Base-by-base conservation (phyloP, 1,140 invertebrate genomes). In the Meteorus sp. region DNA sequence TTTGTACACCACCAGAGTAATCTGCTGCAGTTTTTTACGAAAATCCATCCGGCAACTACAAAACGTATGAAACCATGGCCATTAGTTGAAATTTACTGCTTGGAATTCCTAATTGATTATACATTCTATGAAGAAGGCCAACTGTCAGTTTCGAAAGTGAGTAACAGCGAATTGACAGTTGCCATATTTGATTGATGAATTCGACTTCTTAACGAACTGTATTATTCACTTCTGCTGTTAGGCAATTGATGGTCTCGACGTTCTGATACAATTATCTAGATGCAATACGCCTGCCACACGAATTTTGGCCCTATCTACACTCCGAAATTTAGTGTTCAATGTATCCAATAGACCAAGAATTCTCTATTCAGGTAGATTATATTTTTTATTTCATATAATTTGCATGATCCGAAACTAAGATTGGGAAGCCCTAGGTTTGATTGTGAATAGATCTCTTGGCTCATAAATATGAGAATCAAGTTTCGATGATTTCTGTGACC, bases 51-150 rank as follows among this genome's bases (percentile, higher is more conserved):
- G 2, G 39, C 56, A 5, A 62, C 60, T 0, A 77, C 75, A 0
- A 77, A 74, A 51, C 60, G 74, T 33, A 27, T 52, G 2, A 76
- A 76, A 58, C 69, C 70, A 4, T 76, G 74, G 74, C 69, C 73
- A 20, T 50, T 76, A 2, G 61, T 78, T 19, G 74, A 78, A 43
- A 59, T 76, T 20, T 74, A 76, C 29, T 78, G 69, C 41, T 60
- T 81, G 9, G 71, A 79, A 60, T 78, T 81, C 53, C 54, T 81
- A n/a, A 72, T 76, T 22, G 73, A 78, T 20, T 80, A 77, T 37
- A 76, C 77, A n/a, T 77, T 65, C 59, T 79, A 73, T 27, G 67
- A 75, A 23, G 79, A 81, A 60, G 77, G 78, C 7, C 79, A 81
- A 50, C 25, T 70, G 15, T 65, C 62, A 4, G 68, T 81, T 3